Conservation (phyloP, 2,797 vertebrate species). For the Macropus fuliginosus region DNA sequence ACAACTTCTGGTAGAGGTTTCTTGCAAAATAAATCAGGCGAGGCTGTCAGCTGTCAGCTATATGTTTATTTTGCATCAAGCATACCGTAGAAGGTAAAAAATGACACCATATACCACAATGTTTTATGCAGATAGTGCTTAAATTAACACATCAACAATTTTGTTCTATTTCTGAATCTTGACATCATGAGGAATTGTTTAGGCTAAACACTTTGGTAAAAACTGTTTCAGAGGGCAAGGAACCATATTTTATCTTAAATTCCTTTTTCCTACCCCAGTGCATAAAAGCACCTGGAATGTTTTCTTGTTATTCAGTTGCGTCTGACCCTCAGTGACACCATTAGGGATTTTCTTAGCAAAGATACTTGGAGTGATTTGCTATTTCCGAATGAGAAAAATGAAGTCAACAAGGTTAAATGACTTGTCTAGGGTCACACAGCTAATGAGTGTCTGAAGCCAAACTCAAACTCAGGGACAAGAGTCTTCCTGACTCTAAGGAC, state of each 20-base stretch:
- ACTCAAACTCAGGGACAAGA: background rate
- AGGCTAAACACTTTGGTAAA: slow-evolving; percentile 39
- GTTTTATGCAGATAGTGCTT: slow-evolving; percentile 63
- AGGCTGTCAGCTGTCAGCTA: slow-evolving; percentile 73
- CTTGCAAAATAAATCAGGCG: slow-evolving; percentile 59
- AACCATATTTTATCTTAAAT: background rate
- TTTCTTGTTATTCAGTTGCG: background rate
- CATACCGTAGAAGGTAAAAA: slow-evolving; percentile 68
- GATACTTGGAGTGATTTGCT: background rate
- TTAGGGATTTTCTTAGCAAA: background rate
- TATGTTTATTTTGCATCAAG: slow-evolving; percentile 57
- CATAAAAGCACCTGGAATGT: background rate
- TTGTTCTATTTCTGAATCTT: slow-evolving; percentile 68
- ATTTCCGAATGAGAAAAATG: background rate
- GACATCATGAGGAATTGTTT: slow-evolving; percentile 56
- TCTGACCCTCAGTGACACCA: background rate
- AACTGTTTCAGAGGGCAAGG: background rate
- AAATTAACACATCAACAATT: slow-evolving; percentile 64
- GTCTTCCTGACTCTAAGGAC: background rate
- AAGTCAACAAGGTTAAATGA: background rate
- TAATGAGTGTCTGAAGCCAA: background rate
- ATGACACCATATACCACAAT: slow-evolving; percentile 39
- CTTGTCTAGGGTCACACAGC: background rate
- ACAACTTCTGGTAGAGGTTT: slow-evolving; percentile 63
- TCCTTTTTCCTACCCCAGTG: background rate